Conservation (phyloP, 2,797 vertebrate genomes). For the Anisognathus igniventris region DNA sequence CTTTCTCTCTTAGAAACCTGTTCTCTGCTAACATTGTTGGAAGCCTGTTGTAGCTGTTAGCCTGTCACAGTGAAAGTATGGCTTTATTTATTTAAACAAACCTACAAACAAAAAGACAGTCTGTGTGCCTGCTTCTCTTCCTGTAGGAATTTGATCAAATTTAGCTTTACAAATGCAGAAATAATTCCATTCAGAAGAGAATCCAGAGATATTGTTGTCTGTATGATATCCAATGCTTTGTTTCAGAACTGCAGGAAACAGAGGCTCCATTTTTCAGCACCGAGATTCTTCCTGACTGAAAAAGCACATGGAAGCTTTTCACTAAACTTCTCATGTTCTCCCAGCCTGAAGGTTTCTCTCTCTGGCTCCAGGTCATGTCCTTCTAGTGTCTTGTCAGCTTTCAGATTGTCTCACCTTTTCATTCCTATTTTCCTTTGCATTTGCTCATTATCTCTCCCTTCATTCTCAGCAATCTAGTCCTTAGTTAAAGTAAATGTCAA, state of each 20-base stretch:
- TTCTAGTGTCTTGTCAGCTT: conserved; percentile 44
- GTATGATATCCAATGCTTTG: background rate
- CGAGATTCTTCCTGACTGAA: background rate
- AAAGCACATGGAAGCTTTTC: conserved; percentile 4
- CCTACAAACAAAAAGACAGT: background rate
- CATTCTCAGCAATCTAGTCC: conserved; percentile 36
- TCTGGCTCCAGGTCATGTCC: background rate
- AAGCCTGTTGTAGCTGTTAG: background rate
- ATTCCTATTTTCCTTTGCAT: conserved; percentile 16
- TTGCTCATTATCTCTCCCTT: conserved; percentile 48
- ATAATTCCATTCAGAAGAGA: conserved; percentile 36
- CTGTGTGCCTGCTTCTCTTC: conserved; percentile 26
- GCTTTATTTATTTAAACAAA: background rate
- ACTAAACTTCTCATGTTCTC: background rate
- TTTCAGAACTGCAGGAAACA: background rate
- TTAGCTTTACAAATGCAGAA: conserved; percentile 43
- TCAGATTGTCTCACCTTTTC: conserved; percentile 51
- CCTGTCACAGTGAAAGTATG: background rate
- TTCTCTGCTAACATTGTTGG: background rate
- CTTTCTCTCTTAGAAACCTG: background rate
- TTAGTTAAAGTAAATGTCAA: conserved; percentile 59
- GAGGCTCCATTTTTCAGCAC: background rate
- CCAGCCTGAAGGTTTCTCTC: background rate
- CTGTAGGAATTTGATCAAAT: conserved; percentile 39
- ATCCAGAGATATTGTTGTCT: background rate